A percentile compares a stretch with the other conserved stretches of the same genome.
phyloP scores from a whole-genome alignment of 2,113 vertebrate genomes.

The Ornithorhynchus anatinus region DNA sequence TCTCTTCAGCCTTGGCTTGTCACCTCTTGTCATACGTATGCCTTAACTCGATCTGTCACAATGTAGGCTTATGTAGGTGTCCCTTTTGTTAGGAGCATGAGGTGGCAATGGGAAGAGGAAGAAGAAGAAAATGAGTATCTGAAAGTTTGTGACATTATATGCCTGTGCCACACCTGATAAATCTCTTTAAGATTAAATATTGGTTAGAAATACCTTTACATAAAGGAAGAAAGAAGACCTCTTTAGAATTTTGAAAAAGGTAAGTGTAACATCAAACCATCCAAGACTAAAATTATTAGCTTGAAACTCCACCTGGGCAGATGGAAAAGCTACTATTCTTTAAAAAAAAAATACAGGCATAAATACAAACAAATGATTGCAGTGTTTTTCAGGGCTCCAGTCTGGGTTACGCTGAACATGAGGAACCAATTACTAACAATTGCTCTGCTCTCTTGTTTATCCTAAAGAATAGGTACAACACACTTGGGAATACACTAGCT shows the following conservation, averaged over 20 bases:
- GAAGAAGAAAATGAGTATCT: constrained; percentile 20
- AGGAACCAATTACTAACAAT: constrained; percentile 50
- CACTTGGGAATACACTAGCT: constrained; percentile 10
- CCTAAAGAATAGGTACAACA: constrained; percentile 13
- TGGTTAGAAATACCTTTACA: constrained; percentile 25
- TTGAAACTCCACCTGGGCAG: constrained; percentile 12
- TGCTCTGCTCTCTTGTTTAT: constrained; percentile 47
- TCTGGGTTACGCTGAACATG: constrained; percentile 13
- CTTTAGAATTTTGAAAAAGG: constrained; percentile 40
- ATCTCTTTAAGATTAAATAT: constrained; percentile 45
- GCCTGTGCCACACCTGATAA: constrained; percentile 34
- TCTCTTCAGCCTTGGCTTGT: no score
- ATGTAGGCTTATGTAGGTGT: not conserved
- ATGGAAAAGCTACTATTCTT: constrained; percentile 35
- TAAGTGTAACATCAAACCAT: constrained; percentile 36
- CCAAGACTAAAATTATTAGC: constrained; percentile 12
- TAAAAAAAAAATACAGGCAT: constrained; percentile 47
- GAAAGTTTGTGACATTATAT: no score
- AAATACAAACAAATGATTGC: constrained; percentile 43
- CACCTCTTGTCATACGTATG: no score
- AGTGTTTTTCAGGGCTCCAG: constrained; percentile 35
- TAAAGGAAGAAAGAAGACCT: constrained; percentile 31
- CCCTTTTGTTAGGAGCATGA: not conserved
- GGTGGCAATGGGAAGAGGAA: not conserved
- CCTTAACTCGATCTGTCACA: no score